These are phyloP conservation scores for Trypoxylon attenuatum DNA, from an alignment of 2,888 invertebrate genomes.

Conservation along the genomic window DNA sequence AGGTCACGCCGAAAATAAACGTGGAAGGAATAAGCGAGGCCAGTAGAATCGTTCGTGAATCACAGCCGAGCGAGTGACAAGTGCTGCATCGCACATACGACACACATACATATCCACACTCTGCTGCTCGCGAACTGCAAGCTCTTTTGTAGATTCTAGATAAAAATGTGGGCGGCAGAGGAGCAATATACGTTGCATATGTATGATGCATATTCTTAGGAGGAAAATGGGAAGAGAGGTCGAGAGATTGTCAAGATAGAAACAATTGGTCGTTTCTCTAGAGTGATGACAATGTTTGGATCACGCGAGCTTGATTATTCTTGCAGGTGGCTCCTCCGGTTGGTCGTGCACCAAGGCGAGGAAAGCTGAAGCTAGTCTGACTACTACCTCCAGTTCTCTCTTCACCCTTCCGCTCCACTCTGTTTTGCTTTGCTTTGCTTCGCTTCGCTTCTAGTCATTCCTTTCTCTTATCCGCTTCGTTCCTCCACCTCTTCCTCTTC, in stretches of 20 bases:
- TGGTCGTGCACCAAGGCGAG: slow-evolving; percentile 55
- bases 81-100: neutral
- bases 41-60: neutral
- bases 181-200: too few species aligned
- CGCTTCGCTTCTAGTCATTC: too few species aligned
- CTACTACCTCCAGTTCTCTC: too few species aligned
- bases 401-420: too few species aligned
- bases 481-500: slow-evolving; percentile 4
- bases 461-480: slow-evolving; percentile 8
- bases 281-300: slow-evolving; percentile 9
- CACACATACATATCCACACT: neutral
- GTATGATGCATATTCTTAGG: too few species aligned
- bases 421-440: too few species aligned
- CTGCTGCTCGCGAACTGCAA: neutral
- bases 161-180: too few species aligned
- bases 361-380: too few species aligned
- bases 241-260: slow-evolving; percentile 12
- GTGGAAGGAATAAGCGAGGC: neutral
- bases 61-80: neutral
- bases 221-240: too few species aligned
- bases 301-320: slow-evolving; percentile 31
- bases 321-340: slow-evolving; percentile 56
- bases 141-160: too few species aligned
- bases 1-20: neutral
- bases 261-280: slow-evolving; percentile 15